Conservation (phyloP, 2,888 invertebrate species). For the Machimus rusticus region DNA sequence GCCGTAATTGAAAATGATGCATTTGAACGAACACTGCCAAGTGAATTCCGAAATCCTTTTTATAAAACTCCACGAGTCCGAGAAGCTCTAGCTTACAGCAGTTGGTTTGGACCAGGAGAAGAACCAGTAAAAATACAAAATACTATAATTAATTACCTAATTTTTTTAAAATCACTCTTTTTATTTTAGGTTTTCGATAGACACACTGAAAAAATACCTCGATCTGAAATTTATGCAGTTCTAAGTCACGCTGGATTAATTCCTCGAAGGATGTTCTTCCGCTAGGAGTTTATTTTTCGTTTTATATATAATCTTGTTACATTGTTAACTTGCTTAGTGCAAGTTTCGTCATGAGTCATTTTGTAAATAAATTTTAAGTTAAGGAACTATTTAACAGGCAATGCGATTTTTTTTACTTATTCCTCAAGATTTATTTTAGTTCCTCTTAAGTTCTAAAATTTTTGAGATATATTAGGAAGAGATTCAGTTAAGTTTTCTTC, state of each 20-base stretch:
- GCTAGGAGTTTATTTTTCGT: background rate
- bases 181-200: conserved; percentile 66
- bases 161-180: background rate
- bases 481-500: no score
- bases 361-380: conserved; percentile 7
- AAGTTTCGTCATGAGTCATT: background rate
- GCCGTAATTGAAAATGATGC: conserved; percentile 68
- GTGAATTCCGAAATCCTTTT: conserved; percentile 68
- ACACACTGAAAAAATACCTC: conserved; percentile 69
- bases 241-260: conserved; percentile 72
- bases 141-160: background rate
- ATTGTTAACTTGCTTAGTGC: background rate
- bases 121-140: conserved; percentile 62
- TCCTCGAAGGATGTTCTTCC: conserved; percentile 54
- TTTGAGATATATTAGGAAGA: no score
- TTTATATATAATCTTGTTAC: conserved; percentile 2
- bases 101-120: conserved; percentile 71
- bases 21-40: conserved; percentile 67
- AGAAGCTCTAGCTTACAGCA: conserved; percentile 66
- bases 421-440: background rate
- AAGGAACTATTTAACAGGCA: background rate
- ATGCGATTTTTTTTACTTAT: background rate
- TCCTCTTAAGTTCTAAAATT: background rate
- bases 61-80: conserved; percentile 68
- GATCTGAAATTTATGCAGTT: conserved; percentile 70